Base-by-base conservation (phyloP, 1,140 invertebrate species). In the Drosophila nebulosa region DNA sequence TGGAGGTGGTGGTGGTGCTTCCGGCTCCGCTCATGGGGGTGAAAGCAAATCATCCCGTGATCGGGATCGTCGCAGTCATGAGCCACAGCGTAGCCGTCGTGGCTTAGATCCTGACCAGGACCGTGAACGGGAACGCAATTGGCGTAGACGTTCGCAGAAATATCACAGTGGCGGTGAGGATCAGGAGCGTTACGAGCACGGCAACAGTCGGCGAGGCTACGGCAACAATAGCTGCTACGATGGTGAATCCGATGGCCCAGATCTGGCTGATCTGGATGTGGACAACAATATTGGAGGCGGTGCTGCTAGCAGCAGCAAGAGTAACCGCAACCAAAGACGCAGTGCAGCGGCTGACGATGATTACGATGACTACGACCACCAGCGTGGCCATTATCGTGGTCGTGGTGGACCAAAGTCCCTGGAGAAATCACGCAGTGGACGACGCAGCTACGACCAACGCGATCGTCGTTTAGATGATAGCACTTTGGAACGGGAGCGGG, bases 181-280 rank as follows among this genome's bases (percentile, higher is more conserved):
- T 10, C 64, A 62, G 27, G 73, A 72, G 10, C 69, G 77, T 30
- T 55, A 42, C 59, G 27, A 74, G 1, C 70, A 67, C 10, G 32
- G 70, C 26, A 32, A 4, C 10, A 55, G 52, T 27, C 52, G 26
- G 5, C 70, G 71, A 2, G 83, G 78, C 26, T 85, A 86, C 46
- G 79, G 71, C 65, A 85, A 81, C 32, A 79, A 77, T 63, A 72
- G 72, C 62, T 76, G 72, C 59, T 79, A 85, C 12, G 78, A 86
- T 1, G 77, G 81, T 5, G 81, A 85, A n/a, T 85, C 81, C 42
- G 81, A 85, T 36, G 74, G 64, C 3, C 69, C 27, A n/a, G 78
- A 85, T 9, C 27, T 51, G 2, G 72, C 58, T 18, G 59, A 74
- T 14, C 55, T 68, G 51, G 73, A 53, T n/a, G 80, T 64, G 16